Evolutionary conservation across 92 coral and sea anemone genomes (phyloP), one percentile per base, ranked within the genome.

Genomic region (Nematostella vectensis): DNA sequence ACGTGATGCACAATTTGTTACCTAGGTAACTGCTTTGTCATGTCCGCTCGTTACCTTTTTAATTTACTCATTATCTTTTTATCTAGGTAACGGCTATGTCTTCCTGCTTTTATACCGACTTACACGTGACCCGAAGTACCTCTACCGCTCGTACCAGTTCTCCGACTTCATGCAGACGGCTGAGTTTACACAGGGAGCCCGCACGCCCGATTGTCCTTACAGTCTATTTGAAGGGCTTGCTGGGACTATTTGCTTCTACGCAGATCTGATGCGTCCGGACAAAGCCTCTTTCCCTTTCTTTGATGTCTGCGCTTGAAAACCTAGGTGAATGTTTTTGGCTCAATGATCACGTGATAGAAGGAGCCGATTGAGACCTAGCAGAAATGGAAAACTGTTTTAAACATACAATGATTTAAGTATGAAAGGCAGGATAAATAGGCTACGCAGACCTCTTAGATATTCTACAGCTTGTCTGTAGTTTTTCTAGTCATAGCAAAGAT

Each of bases 21-120:
- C 4, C 10, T 20, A 25, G 16, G 8, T 55, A 11, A 27, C 36
- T 6, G 9, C 6, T 15, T 54, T 30, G n/a, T 3, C 3, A 3
- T 4, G 19, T 27, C 42, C 38, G 24, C 16, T 2, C n/a, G 4
- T 12, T 27, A 13, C 39, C n/a, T 29, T 15, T 15, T 29, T n/a
- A n/a, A n/a, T n/a, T n/a, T n/a, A n/a, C n/a, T n/a, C n/a, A n/a
- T n/a, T n/a, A n/a, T n/a, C n/a, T n/a, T n/a, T n/a, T n/a, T n/a
- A n/a, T n/a, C n/a, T 63, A 89, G 96, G 96, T 18, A 89, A 71
- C 63, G 95, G 87, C 54, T 89, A 85, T 39, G 96, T 89, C 20
- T 89, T 89, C 37, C 80, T 89, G 11, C 13, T 89, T n/a, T 87
- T 89, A 3, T 56, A 89, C 62, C 89, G 95, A 28, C 88, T 89